These are phyloP conservation scores for Galerucella pusilla DNA, from an alignment of 2,888 invertebrate genomes.

Conservation along the genomic window DNA sequence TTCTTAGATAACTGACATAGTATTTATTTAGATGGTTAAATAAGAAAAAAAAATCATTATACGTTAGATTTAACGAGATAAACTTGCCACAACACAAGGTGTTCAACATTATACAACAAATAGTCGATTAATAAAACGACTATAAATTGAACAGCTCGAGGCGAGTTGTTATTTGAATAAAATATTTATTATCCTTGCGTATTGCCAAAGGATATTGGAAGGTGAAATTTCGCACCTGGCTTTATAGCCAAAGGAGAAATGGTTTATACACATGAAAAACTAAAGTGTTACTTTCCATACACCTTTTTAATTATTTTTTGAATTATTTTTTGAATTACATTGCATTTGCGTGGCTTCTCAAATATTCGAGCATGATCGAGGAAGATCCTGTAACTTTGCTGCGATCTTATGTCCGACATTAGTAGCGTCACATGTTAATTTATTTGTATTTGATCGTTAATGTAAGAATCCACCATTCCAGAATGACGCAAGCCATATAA, in stretches of 20 bases:
- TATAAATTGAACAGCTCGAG: constrained; percentile 7
- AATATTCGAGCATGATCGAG: too few relatives aligned
- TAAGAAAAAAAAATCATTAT: constrained; percentile 2
- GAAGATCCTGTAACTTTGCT: too few relatives aligned
- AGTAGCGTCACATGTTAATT: too few relatives aligned
- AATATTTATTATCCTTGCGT: constrained; percentile 12
- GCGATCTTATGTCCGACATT: too few relatives aligned
- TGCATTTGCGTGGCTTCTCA: too few relatives aligned
- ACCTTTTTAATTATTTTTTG: too few relatives aligned
- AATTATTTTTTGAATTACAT: too few relatives aligned
- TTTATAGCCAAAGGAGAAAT: background rate
- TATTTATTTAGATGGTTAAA: constrained; percentile 8
- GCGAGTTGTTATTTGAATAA: constrained; percentile 16
- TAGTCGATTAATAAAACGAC: constrained; percentile 11
- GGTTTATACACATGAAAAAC: background rate
- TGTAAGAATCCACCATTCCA: too few relatives aligned
- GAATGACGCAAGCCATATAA: too few relatives aligned
- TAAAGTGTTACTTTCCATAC: background rate
- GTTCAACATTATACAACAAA: constrained; percentile 18
- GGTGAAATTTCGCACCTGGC: constrained; percentile 16
- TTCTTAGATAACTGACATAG: constrained; percentile 5
- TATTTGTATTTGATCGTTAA: too few relatives aligned
- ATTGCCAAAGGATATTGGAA: constrained; percentile 13
- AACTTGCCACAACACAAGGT: constrained; percentile 6
- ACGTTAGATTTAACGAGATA: constrained; percentile 6